phyloP scores from a whole-genome alignment of 2,888 invertebrate genomes.

The Drosophila anomalata region DNA sequence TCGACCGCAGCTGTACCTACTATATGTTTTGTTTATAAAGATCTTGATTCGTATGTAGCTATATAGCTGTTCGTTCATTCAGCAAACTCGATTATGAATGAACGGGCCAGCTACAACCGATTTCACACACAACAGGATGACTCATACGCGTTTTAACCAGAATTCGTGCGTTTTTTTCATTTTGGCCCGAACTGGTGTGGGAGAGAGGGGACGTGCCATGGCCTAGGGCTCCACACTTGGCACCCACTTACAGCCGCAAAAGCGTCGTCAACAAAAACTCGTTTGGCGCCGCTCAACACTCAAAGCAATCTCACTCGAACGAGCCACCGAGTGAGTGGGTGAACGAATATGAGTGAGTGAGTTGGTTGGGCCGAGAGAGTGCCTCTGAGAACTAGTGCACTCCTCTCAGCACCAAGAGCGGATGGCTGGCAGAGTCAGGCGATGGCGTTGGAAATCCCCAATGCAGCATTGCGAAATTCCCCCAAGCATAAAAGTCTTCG shows the following conservation, averaged over 20 bases:
- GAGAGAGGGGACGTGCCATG: slow-evolving; percentile 28
- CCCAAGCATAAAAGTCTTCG: slow-evolving; percentile 12
- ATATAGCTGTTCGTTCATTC: slow-evolving; percentile 62
- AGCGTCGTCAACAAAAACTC: slow-evolving; percentile 29
- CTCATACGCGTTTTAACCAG: slow-evolving; percentile 69
- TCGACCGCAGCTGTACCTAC: slow-evolving; percentile 25
- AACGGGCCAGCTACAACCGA: slow-evolving; percentile 41
- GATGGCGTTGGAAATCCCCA: slow-evolving; percentile 67
- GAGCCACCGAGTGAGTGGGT: slow-evolving; percentile 3
- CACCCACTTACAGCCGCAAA: slow-evolving; percentile 39
- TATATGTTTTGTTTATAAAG: slow-evolving; percentile 40
- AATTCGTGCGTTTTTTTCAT: slow-evolving; percentile 66
- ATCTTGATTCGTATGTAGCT: slow-evolving; percentile 34
- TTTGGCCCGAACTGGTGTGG: slow-evolving; percentile 26
- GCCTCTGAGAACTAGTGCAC: slow-evolving; percentile 15
- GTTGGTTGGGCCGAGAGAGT: background rate
- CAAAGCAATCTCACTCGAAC: slow-evolving; percentile 21
- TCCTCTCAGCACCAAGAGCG: slow-evolving; percentile 9
- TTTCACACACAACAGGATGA: slow-evolving; percentile 58
- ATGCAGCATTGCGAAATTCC: slow-evolving; percentile 50
- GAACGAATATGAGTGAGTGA: background rate
- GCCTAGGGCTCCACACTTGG: slow-evolving; percentile 45
- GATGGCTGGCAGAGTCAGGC: slow-evolving; percentile 35
- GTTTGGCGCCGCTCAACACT: slow-evolving; percentile 43
- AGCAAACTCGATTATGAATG: slow-evolving; percentile 63